phyloP scores from a whole-genome alignment of 2,113 vertebrate genomes.

The Tachysurus fulvidraco region DNA sequence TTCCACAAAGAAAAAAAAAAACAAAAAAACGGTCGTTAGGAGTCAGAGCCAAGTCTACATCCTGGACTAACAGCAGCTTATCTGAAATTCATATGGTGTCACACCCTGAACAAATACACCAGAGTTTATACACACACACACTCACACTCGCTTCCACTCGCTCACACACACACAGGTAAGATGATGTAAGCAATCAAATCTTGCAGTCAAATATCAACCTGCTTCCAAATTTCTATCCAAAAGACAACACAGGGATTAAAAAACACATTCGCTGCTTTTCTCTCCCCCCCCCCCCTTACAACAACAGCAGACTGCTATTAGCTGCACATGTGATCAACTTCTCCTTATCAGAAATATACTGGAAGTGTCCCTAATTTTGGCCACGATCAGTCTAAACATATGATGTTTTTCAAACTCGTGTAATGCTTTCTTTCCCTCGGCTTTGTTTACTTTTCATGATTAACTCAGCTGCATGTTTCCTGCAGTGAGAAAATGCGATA shows the following conservation, averaged over 20 bases:
- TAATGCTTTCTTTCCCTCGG: not conserved
- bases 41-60: conserved; percentile 49
- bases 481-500: not conserved
- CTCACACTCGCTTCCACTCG: not conserved
- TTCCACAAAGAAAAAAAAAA: not conserved
- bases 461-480: conserved; percentile 17
- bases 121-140: conserved; percentile 2
- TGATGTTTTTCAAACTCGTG: not conserved
- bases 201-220: conserved; percentile 43
- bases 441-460: conserved; percentile 34
- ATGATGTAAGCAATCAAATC: conserved; percentile 34
- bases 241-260: not conserved
- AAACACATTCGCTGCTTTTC: not conserved
- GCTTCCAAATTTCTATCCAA: not conserved
- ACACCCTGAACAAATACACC: conserved; percentile 54
- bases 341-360: not conserved
- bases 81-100: conserved; percentile 22
- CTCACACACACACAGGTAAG: conserved; percentile 32
- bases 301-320: not conserved
- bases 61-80: conserved; percentile 25
- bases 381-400: not conserved
- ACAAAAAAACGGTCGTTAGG: not conserved
- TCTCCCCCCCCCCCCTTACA: too few relatives aligned
- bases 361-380: not conserved
- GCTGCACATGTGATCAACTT: conserved; percentile 1